Evolutionary conservation across 2,113 vertebrate genomes (phyloP).

Genomic region (Gallinago jamesoni): DNA sequence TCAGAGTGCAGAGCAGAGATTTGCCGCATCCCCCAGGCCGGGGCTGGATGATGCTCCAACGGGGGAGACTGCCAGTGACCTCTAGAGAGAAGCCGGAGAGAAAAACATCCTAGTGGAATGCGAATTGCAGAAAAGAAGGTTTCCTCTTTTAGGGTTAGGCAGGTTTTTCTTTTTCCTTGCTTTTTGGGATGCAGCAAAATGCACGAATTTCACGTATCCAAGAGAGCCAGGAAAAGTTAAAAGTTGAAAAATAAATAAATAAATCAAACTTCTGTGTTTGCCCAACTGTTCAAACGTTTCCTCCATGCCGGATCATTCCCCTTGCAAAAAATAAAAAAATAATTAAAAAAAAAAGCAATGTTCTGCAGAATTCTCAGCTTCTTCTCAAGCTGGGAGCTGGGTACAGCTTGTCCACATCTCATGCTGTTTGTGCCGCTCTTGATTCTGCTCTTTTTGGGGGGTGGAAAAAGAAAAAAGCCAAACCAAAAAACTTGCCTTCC

Average conservation of each 20-base stretch:
- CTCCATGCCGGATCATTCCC: neutral
- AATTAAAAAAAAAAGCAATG: neutral
- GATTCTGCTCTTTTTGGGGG: neutral
- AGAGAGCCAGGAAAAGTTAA: neutral
- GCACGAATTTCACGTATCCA: fast-evolving
- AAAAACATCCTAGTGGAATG: slow-evolving; percentile 22
- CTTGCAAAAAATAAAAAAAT: neutral
- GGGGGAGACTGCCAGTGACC: neutral
- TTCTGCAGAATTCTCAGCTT: neutral
- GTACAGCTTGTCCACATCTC: neutral
- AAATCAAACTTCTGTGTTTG: neutral
- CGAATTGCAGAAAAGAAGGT: neutral
- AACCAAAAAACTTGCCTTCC: neutral
- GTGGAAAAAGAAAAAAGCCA: neutral
- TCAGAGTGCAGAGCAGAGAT: slow-evolving; percentile 50
- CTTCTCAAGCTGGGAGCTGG: neutral
- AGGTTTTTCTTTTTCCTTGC: neutral
- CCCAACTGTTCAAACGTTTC: neutral
- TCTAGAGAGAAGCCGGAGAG: neutral
- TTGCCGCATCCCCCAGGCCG: slow-evolving; percentile 11
- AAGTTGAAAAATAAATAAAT: neutral
- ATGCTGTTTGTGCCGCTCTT: neutral
- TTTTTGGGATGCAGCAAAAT: neutral
- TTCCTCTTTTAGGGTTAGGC: neutral
- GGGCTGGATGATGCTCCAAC: slow-evolving; percentile 1